Base-by-base conservation (phyloP, 2,888 invertebrate species). In the Lordiphosa andalusiaca region DNA sequence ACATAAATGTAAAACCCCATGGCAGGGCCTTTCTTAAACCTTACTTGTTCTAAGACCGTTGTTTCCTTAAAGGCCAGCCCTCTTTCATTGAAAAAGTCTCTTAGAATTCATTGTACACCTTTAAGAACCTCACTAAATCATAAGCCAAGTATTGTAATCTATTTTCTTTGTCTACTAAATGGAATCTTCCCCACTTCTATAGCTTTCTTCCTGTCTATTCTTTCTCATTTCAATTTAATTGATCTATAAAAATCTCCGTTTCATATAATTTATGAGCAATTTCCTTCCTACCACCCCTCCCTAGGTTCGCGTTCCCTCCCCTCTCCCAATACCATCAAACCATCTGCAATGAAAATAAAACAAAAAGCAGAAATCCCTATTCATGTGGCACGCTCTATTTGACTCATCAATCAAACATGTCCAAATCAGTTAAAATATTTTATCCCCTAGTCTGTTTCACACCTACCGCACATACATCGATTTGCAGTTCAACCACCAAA, bases 331-430 rank as follows among this genome's bases (percentile, higher is more conserved):
- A 33, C 13, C 25, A 42, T 41, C 30, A 30, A 30, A 30, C 59
- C 62, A 61, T 50, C 78, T 69, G 73, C 41, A 48, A 38, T 23
- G 13, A 47, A 39, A 30, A 37, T 47, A 39, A 21, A 4, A 10
- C 35, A 33, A 39, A 39, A 19, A 6, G 50, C 7, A 44, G 37
- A 74, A 74, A 69, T 49, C 69, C 74, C 72, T 71, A 78, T 74
- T 76, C 64, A 78, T 78, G 56, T 56, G 58, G 76, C 76, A 76
- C 76, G 76, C 80, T 78, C 75, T 82, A 78, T 76, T 75, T 68
- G 61, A 56, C 66, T 73, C 75, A 75, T 75, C 75, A 75, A 75
- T 75, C 75, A 75, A 81, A 68, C 53, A 35, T 47, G 44, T 44
- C 52, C 38, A 58, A 60, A 30, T 30, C 30, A 30, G 69, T 53